Evolutionary conservation across 2,888 invertebrate species (phyloP), one percentile per base, ranked within the genome.

Genomic region (Brachyopa scutellaris): DNA sequence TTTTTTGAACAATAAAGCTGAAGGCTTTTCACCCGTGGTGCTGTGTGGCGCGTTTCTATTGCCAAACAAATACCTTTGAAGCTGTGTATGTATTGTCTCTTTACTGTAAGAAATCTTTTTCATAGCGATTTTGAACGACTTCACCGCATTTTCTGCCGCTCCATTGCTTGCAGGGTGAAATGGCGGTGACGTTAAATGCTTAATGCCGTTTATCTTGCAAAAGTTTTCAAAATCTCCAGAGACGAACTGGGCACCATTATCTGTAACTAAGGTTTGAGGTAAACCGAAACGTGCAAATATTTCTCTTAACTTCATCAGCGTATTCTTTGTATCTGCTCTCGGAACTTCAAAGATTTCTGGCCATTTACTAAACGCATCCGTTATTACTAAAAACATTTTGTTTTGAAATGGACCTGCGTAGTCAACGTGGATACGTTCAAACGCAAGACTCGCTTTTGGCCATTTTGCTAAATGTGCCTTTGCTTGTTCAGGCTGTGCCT

Each of bases 101-200:
- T 26, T 26, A 5, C 6, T 26, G 6, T 26, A 26, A 26, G 4
- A 26, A 26, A 6, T 26, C 6, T 3, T 6, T 26, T 26, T 26
- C 6, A 26, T 62, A 6, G n/a, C n/a, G n/a, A n/a, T n/a, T n/a
- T n/a, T n/a, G n/a, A n/a, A n/a, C n/a, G n/a, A n/a, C n/a, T n/a
- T n/a, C n/a, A n/a, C n/a, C n/a, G n/a, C n/a, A n/a, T n/a, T n/a
- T n/a, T n/a, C n/a, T n/a, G n/a, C n/a, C n/a, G n/a, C n/a, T n/a
- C n/a, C n/a, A n/a, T n/a, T n/a, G n/a, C 45, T 61, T 15, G 42
- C 19, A 31, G 45, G 33, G 47, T 61, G 33, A 29, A 17, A 61
- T 1, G 45, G 45, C 21, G 61, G 33, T 19, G 33, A 45, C 2
- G 45, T 61, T 17, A 15, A 17, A 11, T 62, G 62, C 23, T 62